Conservation (phyloP, 2,888 invertebrate genomes). For the Dasypolia templi region DNA sequence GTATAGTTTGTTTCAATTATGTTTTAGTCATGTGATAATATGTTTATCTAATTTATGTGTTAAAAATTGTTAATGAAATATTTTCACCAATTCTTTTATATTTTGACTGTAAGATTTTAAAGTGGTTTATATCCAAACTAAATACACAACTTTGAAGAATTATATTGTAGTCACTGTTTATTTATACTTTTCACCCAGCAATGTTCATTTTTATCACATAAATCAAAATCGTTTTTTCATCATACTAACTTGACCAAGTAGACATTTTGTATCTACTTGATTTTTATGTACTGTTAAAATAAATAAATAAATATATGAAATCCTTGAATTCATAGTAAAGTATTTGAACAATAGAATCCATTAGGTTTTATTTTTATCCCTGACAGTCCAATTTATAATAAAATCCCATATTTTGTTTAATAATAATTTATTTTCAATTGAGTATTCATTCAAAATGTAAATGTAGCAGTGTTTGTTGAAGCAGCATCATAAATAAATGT, state of each 20-base stretch:
- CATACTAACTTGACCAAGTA: conserved; percentile 69
- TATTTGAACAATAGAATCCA: conserved; percentile 62
- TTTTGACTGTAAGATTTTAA: conserved; percentile 83
- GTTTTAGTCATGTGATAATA: conserved; percentile 88
- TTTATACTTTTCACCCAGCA: conserved; percentile 68
- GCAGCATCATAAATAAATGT: conserved; percentile 98
- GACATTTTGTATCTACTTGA: conserved; percentile 62
- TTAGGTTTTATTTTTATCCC: conserved; percentile 60
- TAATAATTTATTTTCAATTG: conserved; percentile 67
- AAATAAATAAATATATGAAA: conserved; percentile 64
- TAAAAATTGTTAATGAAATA: conserved; percentile 85
- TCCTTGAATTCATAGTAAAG: conserved; percentile 70
- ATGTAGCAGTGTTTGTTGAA: conserved; percentile 95
- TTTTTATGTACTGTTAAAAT: conserved; percentile 63
- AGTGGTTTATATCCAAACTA: conserved; percentile 84
- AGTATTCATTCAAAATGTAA: conserved; percentile 91
- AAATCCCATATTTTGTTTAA: conserved; percentile 46
- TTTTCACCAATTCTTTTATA: conserved; percentile 84
- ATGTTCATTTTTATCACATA: conserved; percentile 56
- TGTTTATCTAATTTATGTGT: conserved; percentile 89
- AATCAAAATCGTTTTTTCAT: conserved; percentile 62
- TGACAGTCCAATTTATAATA: conserved; percentile 30
- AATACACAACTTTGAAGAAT: conserved; percentile 89
- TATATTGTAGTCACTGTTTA: conserved; percentile 75
- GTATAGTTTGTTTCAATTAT: conserved; percentile 88